phyloP scores from a whole-genome alignment of 2,888 invertebrate genomes.

The Pherbina coryleti region DNA sequence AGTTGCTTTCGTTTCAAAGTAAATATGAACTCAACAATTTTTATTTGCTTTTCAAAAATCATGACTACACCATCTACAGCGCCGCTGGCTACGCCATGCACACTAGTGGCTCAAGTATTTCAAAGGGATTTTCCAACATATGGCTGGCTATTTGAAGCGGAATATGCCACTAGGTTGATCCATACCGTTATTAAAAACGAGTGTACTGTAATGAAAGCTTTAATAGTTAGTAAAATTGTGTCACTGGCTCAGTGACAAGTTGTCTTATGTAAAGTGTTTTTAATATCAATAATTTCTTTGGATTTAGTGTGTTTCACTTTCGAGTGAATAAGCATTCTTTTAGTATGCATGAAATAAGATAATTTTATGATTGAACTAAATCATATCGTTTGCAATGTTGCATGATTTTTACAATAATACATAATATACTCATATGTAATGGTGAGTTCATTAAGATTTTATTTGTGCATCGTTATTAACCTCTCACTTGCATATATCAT shows the following conservation, averaged over 20 bases:
- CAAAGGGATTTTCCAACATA: not conserved
- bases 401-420: too few species aligned
- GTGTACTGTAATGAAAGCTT: not conserved
- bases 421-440: too few species aligned
- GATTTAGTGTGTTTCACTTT: too few species aligned
- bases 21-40: not conserved
- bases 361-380: too few species aligned
- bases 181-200: not conserved
- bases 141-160: not conserved
- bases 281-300: too few species aligned
- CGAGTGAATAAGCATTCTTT: too few species aligned
- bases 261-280: not conserved
- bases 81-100: not conserved
- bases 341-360: too few species aligned
- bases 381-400: too few species aligned
- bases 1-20: not conserved
- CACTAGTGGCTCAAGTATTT: not conserved
- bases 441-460: too few species aligned
- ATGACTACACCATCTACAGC: not conserved
- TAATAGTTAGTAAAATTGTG: not conserved
- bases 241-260: slow-evolving; percentile 15
- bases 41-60: slow-evolving; percentile 22
- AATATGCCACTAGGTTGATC: not conserved
- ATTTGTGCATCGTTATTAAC: too few species aligned
- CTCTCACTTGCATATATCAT: too few species aligned